phyloP scores from a whole-genome alignment of 2,113 vertebrate species.

The Nothobranchius furzeri region DNA sequence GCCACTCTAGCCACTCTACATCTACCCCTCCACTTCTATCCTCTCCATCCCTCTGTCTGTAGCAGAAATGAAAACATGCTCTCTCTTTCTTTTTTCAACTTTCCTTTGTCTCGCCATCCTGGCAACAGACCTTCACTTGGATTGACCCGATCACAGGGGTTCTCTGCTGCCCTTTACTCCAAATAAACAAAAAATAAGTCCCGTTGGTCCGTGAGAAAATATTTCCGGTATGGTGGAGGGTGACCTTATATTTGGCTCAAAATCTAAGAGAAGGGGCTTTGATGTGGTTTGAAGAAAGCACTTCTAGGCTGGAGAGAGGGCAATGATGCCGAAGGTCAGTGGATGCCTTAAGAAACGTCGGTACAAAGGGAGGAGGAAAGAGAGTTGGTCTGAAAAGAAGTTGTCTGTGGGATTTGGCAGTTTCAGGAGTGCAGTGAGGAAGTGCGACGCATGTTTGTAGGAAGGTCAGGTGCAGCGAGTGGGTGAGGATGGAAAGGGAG shows the following conservation, averaged over 20 bases:
- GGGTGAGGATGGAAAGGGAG: slow-evolving; percentile 18
- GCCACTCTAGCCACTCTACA: slow-evolving; percentile 57
- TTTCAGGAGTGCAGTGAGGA: slow-evolving; percentile 14
- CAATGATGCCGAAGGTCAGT: slow-evolving; percentile 27
- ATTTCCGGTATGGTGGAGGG: slow-evolving; percentile 18
- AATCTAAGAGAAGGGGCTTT: slow-evolving; percentile 21
- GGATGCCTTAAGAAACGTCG: slow-evolving; percentile 14
- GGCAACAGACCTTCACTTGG: slow-evolving; percentile 67
- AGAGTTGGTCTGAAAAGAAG: neutral
- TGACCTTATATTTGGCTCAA: slow-evolving; percentile 43
- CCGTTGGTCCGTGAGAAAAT: slow-evolving; percentile 38
- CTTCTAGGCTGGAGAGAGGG: slow-evolving; percentile 7
- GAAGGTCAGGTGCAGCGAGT: slow-evolving; percentile 25
- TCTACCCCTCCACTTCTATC: slow-evolving; percentile 64
- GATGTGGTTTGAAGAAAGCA: slow-evolving; percentile 20
- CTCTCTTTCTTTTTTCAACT: slow-evolving; percentile 35
- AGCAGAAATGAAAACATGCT: slow-evolving; percentile 64
- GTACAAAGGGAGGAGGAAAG: neutral
- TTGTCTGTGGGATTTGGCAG: neutral
- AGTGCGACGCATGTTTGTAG: neutral
- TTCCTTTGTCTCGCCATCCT: slow-evolving; percentile 69
- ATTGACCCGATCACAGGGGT: slow-evolving; percentile 53
- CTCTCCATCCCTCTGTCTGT: slow-evolving; percentile 54
- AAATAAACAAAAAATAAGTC: slow-evolving; percentile 56
- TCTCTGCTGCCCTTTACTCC: slow-evolving; percentile 39